These are phyloP conservation scores for Galendromus occidentalis DNA, from an alignment of 1,140 invertebrate genomes.

Conservation along the genomic window DNA sequence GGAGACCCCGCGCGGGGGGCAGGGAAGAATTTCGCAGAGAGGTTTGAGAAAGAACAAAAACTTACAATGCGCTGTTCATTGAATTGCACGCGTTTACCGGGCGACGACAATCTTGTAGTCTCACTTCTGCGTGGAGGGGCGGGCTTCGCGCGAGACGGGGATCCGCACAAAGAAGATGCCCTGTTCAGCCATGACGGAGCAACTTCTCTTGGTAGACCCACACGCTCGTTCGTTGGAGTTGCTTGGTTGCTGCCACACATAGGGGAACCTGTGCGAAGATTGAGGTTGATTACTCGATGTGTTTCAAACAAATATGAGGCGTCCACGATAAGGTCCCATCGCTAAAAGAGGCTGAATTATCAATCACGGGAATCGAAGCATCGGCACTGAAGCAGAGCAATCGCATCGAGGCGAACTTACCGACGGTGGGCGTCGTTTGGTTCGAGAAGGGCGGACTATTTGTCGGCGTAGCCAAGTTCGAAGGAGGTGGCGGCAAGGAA, in stretches of 20 bases:
- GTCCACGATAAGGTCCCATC: no score
- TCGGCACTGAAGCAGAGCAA: no score
- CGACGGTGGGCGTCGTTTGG: conserved; percentile 15
- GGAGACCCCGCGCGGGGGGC: no score
- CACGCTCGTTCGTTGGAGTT: neutral
- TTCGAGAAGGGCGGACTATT: conserved; percentile 15
- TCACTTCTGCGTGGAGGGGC: conserved; percentile 29
- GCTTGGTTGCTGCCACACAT: conserved; percentile 8
- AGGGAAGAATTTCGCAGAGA: no score
- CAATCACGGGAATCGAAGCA: neutral
- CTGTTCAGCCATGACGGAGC: no score
- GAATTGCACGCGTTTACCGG: neutral
- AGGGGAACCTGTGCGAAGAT: neutral
- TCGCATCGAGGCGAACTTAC: no score
- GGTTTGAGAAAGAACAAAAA: conserved; percentile 32
- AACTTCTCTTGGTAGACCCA: no score
- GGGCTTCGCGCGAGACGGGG: conserved; percentile 16
- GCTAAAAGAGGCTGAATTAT: no score
- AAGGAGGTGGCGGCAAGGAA: conserved; percentile 32
- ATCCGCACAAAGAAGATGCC: neutral
- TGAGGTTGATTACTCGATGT: no score
- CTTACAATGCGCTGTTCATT: no score
- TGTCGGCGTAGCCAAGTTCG: conserved; percentile 33
- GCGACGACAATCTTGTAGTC: conserved; percentile 36
- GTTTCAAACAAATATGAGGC: no score